A percentile compares a stretch with the other conserved stretches of the same genome.
Conservation (phyloP, 2,797 vertebrate species). For the Crossoptilon crossoptilon region DNA sequence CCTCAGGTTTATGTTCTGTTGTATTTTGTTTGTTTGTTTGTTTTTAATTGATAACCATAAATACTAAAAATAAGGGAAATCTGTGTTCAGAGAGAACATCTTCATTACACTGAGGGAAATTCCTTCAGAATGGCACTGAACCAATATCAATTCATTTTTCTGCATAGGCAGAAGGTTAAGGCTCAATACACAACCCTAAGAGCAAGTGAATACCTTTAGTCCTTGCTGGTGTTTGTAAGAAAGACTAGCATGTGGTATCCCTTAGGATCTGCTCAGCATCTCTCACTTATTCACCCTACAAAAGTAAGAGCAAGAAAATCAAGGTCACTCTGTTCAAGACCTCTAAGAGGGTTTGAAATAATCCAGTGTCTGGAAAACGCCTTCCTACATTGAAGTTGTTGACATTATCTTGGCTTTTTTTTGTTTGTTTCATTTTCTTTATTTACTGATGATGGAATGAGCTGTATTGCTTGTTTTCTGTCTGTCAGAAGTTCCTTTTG, state of each 20-base stretch:
- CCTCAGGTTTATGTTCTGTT: not conserved
- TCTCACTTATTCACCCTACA: not conserved
- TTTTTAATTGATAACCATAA: not conserved
- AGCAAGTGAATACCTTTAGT: not conserved
- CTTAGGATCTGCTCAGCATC: not conserved
- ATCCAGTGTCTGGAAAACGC: not conserved
- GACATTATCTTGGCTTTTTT: not conserved
- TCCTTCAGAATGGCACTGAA: not conserved
- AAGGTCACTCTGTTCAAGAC: not conserved
- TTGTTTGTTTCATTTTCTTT: not conserved
- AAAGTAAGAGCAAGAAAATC: constrained; percentile 9
- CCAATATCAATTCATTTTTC: not conserved
- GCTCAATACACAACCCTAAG: not conserved
- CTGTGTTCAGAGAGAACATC: not conserved
- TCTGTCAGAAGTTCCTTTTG: not conserved
- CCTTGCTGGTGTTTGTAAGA: not conserved
- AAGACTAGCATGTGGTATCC: not conserved
- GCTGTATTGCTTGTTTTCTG: not conserved
- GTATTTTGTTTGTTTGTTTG: not conserved
- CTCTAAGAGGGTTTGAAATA: not conserved
- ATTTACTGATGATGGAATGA: not conserved
- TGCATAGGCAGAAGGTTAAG: not conserved
- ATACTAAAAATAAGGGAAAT: not conserved
- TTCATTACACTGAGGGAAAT: not conserved
- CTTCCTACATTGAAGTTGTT: not conserved